A percentile compares a stretch with the other conserved stretches of the same genome.
Evolutionary conservation across 1,140 invertebrate genomes (phyloP).

Genomic region (Teleopsis dalmanni): DNA sequence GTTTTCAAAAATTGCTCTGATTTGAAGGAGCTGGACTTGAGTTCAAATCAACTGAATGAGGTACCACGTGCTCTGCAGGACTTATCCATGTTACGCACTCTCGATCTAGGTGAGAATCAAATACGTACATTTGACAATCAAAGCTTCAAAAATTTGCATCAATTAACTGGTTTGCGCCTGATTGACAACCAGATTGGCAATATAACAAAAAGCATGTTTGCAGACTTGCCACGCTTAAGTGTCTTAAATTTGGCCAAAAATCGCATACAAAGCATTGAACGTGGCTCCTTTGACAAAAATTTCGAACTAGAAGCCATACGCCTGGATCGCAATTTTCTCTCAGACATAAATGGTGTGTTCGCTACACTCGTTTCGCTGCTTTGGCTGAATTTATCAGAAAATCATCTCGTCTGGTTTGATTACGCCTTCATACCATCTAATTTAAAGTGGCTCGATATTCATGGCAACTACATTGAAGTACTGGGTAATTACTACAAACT

Average conservation of each 20-base stretch:
- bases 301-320: constrained; percentile 72
- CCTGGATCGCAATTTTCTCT: constrained; percentile 76
- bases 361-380: constrained; percentile 68
- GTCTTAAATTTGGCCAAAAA: constrained; percentile 82
- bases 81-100: constrained; percentile 71
- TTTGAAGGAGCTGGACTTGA: constrained; percentile 82
- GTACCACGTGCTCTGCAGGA: constrained; percentile 78
- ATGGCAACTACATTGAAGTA: constrained; percentile 78
- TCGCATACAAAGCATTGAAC: constrained; percentile 74
- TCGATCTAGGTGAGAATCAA: constrained; percentile 82
- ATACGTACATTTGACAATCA: constrained; percentile 72
- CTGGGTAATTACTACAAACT: constrained; percentile 80
- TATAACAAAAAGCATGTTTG: constrained; percentile 75
- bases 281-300: constrained; percentile 73
- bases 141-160: constrained; percentile 73
- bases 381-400: constrained; percentile 84
- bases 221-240: constrained; percentile 71
- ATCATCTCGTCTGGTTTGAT: constrained; percentile 85
- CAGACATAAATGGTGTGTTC: constrained; percentile 80
- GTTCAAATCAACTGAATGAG: constrained; percentile 70
- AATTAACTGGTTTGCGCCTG: constrained; percentile 72
- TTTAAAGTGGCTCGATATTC: constrained; percentile 83
- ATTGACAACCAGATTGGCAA: constrained; percentile 84
- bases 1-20: constrained; percentile 87
- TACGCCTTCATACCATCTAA: constrained; percentile 80